Base-by-base conservation (phyloP, 2,797 vertebrate genomes). In the Ctenosaura bakeri region DNA sequence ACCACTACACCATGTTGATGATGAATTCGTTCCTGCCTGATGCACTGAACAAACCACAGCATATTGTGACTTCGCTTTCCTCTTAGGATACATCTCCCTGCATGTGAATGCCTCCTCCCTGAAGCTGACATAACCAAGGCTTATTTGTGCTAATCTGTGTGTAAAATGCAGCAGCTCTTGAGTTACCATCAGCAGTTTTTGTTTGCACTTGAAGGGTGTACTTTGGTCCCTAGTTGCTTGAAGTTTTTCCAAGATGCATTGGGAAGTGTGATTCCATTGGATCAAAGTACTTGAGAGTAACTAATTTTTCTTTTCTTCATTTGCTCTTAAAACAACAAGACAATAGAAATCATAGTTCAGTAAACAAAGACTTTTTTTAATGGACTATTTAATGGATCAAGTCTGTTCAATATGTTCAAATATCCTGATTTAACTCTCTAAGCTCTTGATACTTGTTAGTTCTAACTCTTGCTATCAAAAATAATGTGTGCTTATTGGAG, bases 241-340 rank as follows among this genome's bases (percentile, higher is more conserved):
- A 56, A 29, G 35, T 46, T 50, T 89, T 9, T 66, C 64, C 69
- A 18, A 69, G n/a, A 52, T 42, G 26, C 54, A 32, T 46, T 76
- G 80, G 54, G 69, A 59, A 83, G n/a, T 76, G 56, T 77, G 24
- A 26, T 52, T 90, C 54, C 46, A 29, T 86, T 73, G 13, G 76
- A 52, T 82, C 38, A 74, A 82, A 54, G 54, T 18, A 35, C 35
- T 88, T 76, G 22, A 50, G 80, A 83, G 64, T 22, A 74, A 62
- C 24, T 86, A 29, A 6, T 74, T 74, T 74, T 69, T 82, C 26
- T 90, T 86, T 84, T 62, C 6, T 73, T 46, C 20, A 18, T 86
- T 73, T 16, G 69, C 54, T 46, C 74, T 89, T 80, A 38, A 89
- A 83, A 89, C 56, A 83, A 62, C 35, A 24, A 42, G 42, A 42